Conservation (phyloP, 2,113 vertebrate species). For the Phasianus colchicus region DNA sequence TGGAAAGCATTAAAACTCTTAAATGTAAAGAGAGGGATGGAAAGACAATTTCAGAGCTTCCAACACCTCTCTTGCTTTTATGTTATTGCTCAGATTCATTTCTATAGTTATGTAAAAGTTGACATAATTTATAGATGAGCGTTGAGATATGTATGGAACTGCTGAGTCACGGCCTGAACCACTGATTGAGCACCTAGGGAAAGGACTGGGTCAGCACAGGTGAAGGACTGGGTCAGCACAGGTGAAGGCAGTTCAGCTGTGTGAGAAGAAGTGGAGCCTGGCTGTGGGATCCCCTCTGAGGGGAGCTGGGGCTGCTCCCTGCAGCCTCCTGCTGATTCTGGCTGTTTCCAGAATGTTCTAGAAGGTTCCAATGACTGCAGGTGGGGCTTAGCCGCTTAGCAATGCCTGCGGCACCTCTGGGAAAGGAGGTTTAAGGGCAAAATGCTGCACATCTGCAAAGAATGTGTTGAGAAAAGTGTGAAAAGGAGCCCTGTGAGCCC, state of each 20-base stretch:
- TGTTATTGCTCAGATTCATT: neutral
- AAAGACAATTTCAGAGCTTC: neutral
- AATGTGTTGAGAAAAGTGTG: neutral
- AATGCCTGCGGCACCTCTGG: rapidly evolving
- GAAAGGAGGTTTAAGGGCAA: neutral
- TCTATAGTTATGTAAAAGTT: neutral
- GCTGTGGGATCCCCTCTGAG: neutral
- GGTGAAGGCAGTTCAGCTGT: too few species aligned
- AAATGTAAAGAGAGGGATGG: neutral
- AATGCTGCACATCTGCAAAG: rapidly evolving
- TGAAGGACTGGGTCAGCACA: too few species aligned
- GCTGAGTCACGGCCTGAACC: too few species aligned
- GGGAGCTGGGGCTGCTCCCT: rapidly evolving
- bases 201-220: too few species aligned
- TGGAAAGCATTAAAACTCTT: neutral
- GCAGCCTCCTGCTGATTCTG: rapidly evolving
- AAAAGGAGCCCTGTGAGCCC: neutral
- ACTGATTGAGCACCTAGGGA: too few species aligned
- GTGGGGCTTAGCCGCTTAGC: rapidly evolving
- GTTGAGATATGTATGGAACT: neutral
- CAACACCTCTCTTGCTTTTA: neutral
- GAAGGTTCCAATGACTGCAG: neutral
- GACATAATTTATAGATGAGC: neutral
- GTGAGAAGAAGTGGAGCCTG: too few species aligned
- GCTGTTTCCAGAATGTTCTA: neutral